A percentile compares a stretch with the other conserved stretches of the same genome.
These are phyloP conservation scores for Chitala chitala DNA, from an alignment of 2,113 vertebrate species.

Conservation along the genomic window DNA sequence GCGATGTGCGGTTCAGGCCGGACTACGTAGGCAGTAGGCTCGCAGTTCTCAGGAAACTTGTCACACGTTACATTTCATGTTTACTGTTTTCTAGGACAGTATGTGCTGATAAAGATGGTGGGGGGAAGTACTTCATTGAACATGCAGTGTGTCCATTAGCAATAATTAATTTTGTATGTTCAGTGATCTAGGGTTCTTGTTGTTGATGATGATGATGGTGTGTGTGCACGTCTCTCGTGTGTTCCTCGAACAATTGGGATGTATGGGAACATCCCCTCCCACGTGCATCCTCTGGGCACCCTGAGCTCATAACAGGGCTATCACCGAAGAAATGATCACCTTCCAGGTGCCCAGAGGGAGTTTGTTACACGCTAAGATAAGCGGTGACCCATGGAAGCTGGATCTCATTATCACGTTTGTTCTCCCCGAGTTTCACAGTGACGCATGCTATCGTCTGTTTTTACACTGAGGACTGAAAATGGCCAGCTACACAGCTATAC, in stretches of 20 bases:
- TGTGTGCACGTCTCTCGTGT: neutral
- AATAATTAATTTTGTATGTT: neutral
- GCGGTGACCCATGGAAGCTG: neutral
- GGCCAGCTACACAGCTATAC: slow-evolving; percentile 1
- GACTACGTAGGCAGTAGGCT: neutral
- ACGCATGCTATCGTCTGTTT: neutral
- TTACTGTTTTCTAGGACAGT: neutral
- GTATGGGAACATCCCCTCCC: neutral
- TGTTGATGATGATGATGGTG: neutral
- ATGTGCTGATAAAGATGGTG: neutral
- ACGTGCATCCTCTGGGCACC: neutral
- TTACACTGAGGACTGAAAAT: slow-evolving; percentile 10
- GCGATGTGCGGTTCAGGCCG: too few relatives aligned
- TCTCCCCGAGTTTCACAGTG: slow-evolving; percentile 9
- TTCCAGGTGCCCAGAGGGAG: neutral
- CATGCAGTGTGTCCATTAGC: neutral
- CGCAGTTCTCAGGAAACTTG: too few relatives aligned
- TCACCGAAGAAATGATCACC: neutral
- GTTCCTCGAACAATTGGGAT: neutral
- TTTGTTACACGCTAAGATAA: slow-evolving; percentile 3
- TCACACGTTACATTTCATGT: neutral
- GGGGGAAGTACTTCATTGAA: neutral
- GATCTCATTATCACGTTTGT: slow-evolving; percentile 13
- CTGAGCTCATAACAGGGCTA: neutral
- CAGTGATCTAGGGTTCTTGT: neutral